A percentile compares a stretch with the other conserved stretches of the same genome.
These are phyloP conservation scores for Microcebus murinus DNA, from an alignment of 2,113 vertebrate genomes.

Conservation along the genomic window DNA sequence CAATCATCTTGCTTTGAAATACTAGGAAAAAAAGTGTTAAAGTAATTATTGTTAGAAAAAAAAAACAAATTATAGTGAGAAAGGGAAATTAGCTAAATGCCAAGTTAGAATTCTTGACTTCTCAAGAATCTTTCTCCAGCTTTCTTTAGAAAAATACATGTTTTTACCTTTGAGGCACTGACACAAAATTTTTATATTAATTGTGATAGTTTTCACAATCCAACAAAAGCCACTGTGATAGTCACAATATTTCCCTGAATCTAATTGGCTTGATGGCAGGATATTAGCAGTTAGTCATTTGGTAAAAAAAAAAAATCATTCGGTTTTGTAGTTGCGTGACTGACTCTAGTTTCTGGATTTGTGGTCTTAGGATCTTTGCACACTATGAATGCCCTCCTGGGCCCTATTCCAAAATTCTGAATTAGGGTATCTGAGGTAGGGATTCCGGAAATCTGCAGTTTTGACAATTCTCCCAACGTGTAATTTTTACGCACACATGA, in stretches of 20 bases:
- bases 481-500: neutral
- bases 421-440: neutral
- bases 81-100: neutral
- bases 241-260: neutral
- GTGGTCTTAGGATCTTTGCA: neutral
- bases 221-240: neutral
- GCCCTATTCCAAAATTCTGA: neutral
- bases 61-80: neutral
- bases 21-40: neutral
- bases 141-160: neutral
- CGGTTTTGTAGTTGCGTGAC: neutral
- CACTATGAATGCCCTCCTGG: neutral
- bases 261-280: neutral
- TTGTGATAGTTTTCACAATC: neutral
- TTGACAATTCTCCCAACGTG: neutral
- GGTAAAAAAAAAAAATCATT: neutral
- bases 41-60: neutral
- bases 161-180: neutral
- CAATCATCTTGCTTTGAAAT: neutral
- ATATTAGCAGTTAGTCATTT: neutral
- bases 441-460: neutral
- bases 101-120: conserved; percentile 8
- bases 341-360: neutral
- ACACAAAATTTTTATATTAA: neutral
- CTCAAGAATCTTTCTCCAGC: neutral